Percentiles rank a stretch among this genome's conserved stretches.
phyloP scores from a whole-genome alignment of 2,797 vertebrate genomes.

The Hypotaenidia okinawae region DNA sequence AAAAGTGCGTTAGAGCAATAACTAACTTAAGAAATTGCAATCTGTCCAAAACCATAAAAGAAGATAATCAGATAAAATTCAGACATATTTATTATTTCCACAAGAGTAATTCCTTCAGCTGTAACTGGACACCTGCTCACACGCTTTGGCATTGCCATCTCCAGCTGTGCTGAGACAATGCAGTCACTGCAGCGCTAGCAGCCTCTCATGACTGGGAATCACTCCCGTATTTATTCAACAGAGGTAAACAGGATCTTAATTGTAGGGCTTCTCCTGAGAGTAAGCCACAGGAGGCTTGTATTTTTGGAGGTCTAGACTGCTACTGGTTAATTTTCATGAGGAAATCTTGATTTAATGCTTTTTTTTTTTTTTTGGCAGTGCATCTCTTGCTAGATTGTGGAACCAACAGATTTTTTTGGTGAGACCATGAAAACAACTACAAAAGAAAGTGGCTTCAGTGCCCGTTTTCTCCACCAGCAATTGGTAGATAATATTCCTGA shows the following conservation, averaged over 20 bases:
- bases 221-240: background rate
- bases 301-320: background rate
- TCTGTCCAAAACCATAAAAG: background rate
- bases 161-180: background rate
- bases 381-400: background rate
- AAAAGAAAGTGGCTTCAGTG: background rate
- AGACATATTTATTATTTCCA: background rate
- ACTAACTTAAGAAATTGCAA: background rate
- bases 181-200: background rate
- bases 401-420: background rate
- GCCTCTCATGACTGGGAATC: background rate
- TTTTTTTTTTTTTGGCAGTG: background rate
- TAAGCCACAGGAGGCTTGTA: background rate
- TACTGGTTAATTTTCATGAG: background rate
- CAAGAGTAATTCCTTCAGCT: background rate
- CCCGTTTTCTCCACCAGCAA: background rate
- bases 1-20: background rate
- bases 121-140: background rate
- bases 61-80: background rate
- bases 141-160: accelerated
- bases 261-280: background rate
- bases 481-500: background rate
- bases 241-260: background rate
- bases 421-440: background rate
- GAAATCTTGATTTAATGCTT: background rate